A percentile compares a stretch with the other conserved stretches of the same genome.
Evolutionary conservation across 2,113 vertebrate species (phyloP).

Genomic region (Chaenogobius annularis): DNA sequence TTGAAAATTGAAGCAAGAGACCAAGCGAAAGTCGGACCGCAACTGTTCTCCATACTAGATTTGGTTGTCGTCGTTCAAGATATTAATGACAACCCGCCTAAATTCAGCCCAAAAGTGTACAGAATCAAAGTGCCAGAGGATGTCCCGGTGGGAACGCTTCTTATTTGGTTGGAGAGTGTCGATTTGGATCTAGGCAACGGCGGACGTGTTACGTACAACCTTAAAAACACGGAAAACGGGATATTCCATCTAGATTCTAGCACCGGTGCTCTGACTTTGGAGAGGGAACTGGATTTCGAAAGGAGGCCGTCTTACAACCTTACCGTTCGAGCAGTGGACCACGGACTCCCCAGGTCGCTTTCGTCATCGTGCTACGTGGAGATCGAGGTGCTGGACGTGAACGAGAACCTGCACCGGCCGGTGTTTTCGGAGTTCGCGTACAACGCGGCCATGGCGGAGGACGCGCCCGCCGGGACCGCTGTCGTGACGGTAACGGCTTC

Average conservation of each 20-base stretch:
- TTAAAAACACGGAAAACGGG: constrained; percentile 80
- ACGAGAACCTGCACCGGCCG: constrained; percentile 90
- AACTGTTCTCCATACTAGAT: constrained; percentile 81
- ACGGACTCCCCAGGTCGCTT: constrained; percentile 83
- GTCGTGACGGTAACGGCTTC: constrained; percentile 81
- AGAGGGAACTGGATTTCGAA: constrained; percentile 93
- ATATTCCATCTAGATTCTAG: constrained; percentile 82
- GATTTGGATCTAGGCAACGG: constrained; percentile 86
- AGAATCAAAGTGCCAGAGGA: constrained; percentile 89
- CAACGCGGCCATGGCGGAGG: constrained; percentile 84
- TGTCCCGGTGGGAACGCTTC: constrained; percentile 81
- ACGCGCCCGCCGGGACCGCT: constrained; percentile 80
- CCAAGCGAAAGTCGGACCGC: constrained; percentile 78
- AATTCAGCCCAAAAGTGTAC: constrained; percentile 82
- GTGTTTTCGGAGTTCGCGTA: constrained; percentile 86
- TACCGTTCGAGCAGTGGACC: constrained; percentile 86
- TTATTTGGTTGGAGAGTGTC: constrained; percentile 88
- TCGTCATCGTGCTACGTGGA: constrained; percentile 89
- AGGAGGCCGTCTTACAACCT: constrained; percentile 84
- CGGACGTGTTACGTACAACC: constrained; percentile 84
- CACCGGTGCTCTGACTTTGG: constrained; percentile 85
- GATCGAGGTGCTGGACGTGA: constrained; percentile 88
- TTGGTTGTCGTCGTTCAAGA: constrained; percentile 87
- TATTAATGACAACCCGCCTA: constrained; percentile 90
- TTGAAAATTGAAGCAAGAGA: constrained; percentile 88